Conservation (phyloP, 2,797 vertebrate species). For the Eulemur rubriventer region DNA sequence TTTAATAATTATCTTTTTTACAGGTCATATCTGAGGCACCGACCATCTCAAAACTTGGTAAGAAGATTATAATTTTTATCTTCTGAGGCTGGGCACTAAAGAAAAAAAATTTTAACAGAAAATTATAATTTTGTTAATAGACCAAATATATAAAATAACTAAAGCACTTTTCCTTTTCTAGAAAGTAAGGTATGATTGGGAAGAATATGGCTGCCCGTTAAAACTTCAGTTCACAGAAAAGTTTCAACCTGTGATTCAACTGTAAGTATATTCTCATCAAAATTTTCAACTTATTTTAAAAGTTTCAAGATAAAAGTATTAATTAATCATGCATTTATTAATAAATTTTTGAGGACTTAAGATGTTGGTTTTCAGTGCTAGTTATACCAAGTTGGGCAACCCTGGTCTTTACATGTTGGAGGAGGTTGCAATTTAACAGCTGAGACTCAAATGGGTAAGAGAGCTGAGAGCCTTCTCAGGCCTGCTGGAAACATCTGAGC, state of each 20-base stretch:
- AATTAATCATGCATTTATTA: neutral
- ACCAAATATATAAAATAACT: neutral
- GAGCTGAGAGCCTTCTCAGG: neutral
- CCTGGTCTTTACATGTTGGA: neutral
- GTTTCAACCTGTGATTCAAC: constrained; percentile 67
- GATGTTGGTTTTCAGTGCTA: neutral
- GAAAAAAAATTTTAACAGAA: constrained; percentile 43
- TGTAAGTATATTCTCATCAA: constrained; percentile 71
- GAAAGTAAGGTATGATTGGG: constrained; percentile 52
- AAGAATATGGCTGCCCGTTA: constrained; percentile 62
- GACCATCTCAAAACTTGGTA: constrained; percentile 59
- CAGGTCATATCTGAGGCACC: constrained; percentile 55
- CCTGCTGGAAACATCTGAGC: neutral
- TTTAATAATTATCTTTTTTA: neutral
- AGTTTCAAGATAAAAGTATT: neutral
- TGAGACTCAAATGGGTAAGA: neutral
- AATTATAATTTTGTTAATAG: constrained; percentile 18
- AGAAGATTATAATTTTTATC: constrained; percentile 52
- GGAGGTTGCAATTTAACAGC: neutral
- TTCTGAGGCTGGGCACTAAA: neutral
- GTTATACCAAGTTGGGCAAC: neutral
- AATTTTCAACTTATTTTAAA: constrained; percentile 36
- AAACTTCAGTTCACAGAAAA: neutral
- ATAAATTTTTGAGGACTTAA: neutral
- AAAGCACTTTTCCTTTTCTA: constrained; percentile 61